Evolutionary conservation across 1,140 invertebrate genomes (phyloP), one percentile per base, ranked within the genome.

Genomic region (Drosophila auraria): DNA sequence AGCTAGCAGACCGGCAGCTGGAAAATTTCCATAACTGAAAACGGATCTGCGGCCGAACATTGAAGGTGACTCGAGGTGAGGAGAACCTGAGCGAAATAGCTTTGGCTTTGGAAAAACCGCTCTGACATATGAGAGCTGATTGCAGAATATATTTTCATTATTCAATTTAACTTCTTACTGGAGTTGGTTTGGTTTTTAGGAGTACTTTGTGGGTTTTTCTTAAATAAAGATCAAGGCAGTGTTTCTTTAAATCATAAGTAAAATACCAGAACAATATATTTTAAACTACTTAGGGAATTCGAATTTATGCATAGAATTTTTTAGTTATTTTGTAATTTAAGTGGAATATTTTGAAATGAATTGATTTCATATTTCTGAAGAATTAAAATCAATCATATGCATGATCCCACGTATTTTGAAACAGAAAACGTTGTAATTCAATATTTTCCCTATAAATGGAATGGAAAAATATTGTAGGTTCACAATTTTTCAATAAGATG

Each of bases 11-110:
- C 38, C 36, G 59, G 15, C 63, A 63, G 30, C 54, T 51, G 68
- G 38, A 61, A 73, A 74, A 74, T 73, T 73, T 38, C 47, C 69
- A 73, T 74, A 74, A 61, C 56, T 73, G 54, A 59, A 73, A 73
- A 66, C 49, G 62, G 40, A 66, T 70, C 68, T 70, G 20, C 27
- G 27, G 49, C 62, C 36, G 9, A 40, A 65, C 61, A 20, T 5
- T 65, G 49, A 47, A 70, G 68, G 60, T 53, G 60, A 70, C 61
- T 66, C 12, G 61, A 53, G 61, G 49, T 51, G 45, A 63, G 15
- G 15, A 36, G 25, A 60, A 65, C 36, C 25, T 14, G 36, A 30
- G 25, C 25, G 12, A 23, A 8, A 61, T 44, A 14, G 38, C 40
- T 30, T 15, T 27, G 17, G n/a, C n/a, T 17, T 59, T 12, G 30